Conservation (phyloP, 2,113 vertebrate genomes). For the Aphelocoma coerulescens region DNA sequence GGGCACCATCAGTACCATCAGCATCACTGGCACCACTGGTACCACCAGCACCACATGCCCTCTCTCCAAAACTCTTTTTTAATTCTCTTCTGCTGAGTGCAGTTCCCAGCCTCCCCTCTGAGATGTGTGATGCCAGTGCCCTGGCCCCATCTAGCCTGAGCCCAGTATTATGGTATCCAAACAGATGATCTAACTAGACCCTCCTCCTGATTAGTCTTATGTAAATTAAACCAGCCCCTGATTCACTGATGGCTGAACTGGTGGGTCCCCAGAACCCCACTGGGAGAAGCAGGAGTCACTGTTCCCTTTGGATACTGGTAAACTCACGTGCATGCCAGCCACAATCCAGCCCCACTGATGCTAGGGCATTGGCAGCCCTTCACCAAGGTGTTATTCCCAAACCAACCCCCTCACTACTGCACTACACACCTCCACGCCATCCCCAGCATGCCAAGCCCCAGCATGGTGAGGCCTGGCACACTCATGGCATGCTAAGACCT, state of each 20-base stretch:
- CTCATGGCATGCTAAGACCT: too few relatives aligned
- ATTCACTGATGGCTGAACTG: background rate
- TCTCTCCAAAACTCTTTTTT: background rate
- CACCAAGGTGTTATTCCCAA: background rate
- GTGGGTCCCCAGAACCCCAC: background rate
- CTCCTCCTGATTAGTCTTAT: slow-evolving; percentile 22
- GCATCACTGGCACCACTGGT: background rate
- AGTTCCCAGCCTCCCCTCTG: background rate
- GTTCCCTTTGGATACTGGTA: fast-evolving
- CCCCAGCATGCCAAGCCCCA: fast-evolving
- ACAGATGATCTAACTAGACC: slow-evolving; percentile 29
- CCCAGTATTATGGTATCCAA: background rate
- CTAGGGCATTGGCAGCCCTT: background rate
- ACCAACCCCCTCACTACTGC: background rate
- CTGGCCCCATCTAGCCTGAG: background rate
- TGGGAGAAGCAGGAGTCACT: background rate
- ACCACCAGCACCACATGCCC: background rate
- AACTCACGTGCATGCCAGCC: fast-evolving
- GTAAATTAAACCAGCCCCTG: background rate
- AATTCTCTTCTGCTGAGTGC: background rate
- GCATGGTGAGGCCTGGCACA: background rate
- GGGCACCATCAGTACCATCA: background rate
- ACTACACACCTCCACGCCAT: background rate
- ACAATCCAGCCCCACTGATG: fast-evolving
- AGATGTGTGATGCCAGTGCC: background rate